A percentile compares a stretch with the other conserved stretches of the same genome.
These are phyloP conservation scores for Brachyhypopomus gauderio DNA, from an alignment of 2,113 vertebrate genomes.

Conservation along the genomic window DNA sequence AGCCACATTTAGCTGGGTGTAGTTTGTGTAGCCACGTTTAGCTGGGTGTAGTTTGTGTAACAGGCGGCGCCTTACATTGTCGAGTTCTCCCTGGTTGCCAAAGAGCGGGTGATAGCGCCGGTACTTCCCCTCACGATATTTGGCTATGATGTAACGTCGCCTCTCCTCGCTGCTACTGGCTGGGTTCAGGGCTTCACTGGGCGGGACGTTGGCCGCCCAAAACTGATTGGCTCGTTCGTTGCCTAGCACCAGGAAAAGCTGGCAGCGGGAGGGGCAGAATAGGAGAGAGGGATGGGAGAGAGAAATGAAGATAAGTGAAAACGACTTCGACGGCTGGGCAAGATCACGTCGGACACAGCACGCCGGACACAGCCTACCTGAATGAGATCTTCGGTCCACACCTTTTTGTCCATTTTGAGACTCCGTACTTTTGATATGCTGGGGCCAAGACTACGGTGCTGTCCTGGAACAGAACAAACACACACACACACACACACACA, in stretches of 20 bases:
- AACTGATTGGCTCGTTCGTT: conserved; percentile 85
- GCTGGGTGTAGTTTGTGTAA: neutral
- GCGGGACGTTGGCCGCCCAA: conserved; percentile 93
- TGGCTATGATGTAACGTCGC: conserved; percentile 81
- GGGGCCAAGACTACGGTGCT: conserved; percentile 88
- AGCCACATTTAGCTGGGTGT: too few species aligned
- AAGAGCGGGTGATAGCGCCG: conserved; percentile 89
- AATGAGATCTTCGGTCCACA: conserved; percentile 92
- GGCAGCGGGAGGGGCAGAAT: neutral
- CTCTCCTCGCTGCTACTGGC: conserved; percentile 78
- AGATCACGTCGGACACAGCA: neutral
- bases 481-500: too few species aligned
- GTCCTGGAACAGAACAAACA: conserved; percentile 70
- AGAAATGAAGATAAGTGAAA: neutral
- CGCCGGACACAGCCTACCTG: conserved; percentile 72
- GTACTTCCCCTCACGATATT: conserved; percentile 94
- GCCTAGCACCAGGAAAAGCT: conserved; percentile 86
- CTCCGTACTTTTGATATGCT: conserved; percentile 91
- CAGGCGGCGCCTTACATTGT: conserved; percentile 78
- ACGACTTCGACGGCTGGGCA: too few species aligned
- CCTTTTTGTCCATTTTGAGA: conserved; percentile 95
- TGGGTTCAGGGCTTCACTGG: conserved; percentile 83
- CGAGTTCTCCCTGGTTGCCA: conserved; percentile 88
- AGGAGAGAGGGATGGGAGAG: neutral
- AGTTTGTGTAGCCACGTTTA: too few species aligned